Conservation (phyloP, 2,888 invertebrate species). For the Acanthosepion esculentum region DNA sequence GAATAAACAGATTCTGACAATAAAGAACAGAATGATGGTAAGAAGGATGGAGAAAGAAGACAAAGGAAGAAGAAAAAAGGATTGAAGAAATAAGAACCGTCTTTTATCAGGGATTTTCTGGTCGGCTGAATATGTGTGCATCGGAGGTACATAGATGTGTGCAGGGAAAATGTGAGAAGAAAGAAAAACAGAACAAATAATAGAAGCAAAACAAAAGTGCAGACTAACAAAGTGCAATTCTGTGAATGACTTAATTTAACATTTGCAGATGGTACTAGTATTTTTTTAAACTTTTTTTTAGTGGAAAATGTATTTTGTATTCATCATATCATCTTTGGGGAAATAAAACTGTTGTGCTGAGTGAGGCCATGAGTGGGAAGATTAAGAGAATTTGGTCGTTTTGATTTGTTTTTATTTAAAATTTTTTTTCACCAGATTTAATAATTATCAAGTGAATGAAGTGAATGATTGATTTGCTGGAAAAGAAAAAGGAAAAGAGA, state of each 20-base stretch:
- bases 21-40: neutral
- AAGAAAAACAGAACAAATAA: neutral
- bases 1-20: neutral
- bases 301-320: neutral
- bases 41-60: neutral
- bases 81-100: neutral
- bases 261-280: neutral
- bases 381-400: too few species aligned
- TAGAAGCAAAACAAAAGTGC: too few species aligned
- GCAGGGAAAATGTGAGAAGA: neutral
- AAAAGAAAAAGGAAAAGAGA: too few species aligned
- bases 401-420: too few species aligned
- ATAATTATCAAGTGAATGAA: neutral
- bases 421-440: neutral
- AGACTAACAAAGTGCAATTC: neutral
- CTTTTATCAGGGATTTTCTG: neutral
- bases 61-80: neutral
- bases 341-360: neutral
- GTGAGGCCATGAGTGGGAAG: neutral
- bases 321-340: neutral
- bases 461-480: neutral
- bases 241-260: neutral
- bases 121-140: neutral
- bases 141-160: neutral
- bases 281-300: neutral